Conservation (phyloP, 2,888 invertebrate species). For the Apotomis betuletana region DNA sequence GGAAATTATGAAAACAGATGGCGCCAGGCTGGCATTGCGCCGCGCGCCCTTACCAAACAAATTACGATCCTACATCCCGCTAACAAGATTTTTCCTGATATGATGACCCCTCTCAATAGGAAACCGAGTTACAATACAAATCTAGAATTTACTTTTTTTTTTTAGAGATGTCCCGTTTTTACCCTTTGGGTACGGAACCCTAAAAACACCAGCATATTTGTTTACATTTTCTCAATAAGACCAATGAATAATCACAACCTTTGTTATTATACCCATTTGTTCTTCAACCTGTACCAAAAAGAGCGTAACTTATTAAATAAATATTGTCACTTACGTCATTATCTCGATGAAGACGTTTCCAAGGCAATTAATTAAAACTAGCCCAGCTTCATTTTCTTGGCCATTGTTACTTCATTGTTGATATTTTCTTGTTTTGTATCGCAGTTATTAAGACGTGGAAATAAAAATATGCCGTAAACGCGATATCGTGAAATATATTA, state of each 20-base stretch:
- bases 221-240: background rate
- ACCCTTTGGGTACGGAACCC: too few relatives aligned
- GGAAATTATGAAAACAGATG: too few relatives aligned
- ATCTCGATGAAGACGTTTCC: background rate
- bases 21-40: too few relatives aligned
- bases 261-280: conserved; percentile 6
- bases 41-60: too few relatives aligned
- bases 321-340: background rate
- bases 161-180: too few relatives aligned
- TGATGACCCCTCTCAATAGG: too few relatives aligned
- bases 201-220: background rate
- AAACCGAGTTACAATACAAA: too few relatives aligned
- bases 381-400: conserved; percentile 9
- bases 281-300: background rate
- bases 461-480: conserved; percentile 6
- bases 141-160: too few relatives aligned
- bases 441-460: background rate
- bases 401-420: conserved; percentile 7
- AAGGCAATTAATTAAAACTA: conserved; percentile 32
- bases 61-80: too few relatives aligned
- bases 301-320: background rate
- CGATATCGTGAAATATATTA: conserved; percentile 9
- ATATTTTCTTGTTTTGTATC: conserved; percentile 18
- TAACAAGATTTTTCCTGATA: too few relatives aligned
- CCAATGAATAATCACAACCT: background rate